A percentile compares a stretch with the other conserved stretches of the same genome.
Evolutionary conservation across 2,888 invertebrate genomes (phyloP).

Genomic region (Dinocampus coccinellae): DNA sequence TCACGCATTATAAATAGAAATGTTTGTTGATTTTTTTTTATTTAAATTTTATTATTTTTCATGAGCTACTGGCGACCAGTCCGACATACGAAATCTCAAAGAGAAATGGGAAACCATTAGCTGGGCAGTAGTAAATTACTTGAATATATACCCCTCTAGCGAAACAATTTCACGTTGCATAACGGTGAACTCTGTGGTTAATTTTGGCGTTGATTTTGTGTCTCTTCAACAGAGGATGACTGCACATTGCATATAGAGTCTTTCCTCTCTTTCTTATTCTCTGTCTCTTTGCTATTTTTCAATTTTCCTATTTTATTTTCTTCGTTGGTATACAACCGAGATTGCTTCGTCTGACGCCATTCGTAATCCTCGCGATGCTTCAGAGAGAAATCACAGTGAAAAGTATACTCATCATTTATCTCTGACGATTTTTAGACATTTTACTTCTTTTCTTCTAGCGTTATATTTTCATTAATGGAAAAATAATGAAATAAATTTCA

Average conservation of each 20-base stretch:
- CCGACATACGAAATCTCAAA: constrained; percentile 24
- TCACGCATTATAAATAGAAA: not conserved
- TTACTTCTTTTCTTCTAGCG: not conserved
- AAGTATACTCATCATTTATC: constrained; percentile 8
- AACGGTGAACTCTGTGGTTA: not conserved
- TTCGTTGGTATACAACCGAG: not conserved
- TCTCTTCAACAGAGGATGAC: not conserved
- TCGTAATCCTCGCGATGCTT: constrained; percentile 8
- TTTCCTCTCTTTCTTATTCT: not conserved
- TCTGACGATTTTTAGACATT: not conserved
- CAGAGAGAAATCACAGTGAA: constrained; percentile 14
- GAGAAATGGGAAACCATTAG: constrained; percentile 30
- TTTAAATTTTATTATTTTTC: no score
- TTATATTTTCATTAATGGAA: not conserved
- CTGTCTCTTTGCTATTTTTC: constrained; percentile 13
- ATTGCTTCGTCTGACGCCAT: not conserved
- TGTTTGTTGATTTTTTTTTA: not conserved
- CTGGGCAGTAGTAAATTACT: constrained; percentile 35
- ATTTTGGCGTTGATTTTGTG: not conserved
- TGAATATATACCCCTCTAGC: constrained; percentile 15
- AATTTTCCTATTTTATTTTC: constrained; percentile 16
- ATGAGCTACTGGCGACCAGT: not conserved
- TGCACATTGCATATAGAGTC: not conserved
- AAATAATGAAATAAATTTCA: not conserved
- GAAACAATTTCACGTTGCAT: constrained; percentile 36